phyloP scores from a whole-genome alignment of 2,113 vertebrate genomes.

The Aspidoscelis tigris region DNA sequence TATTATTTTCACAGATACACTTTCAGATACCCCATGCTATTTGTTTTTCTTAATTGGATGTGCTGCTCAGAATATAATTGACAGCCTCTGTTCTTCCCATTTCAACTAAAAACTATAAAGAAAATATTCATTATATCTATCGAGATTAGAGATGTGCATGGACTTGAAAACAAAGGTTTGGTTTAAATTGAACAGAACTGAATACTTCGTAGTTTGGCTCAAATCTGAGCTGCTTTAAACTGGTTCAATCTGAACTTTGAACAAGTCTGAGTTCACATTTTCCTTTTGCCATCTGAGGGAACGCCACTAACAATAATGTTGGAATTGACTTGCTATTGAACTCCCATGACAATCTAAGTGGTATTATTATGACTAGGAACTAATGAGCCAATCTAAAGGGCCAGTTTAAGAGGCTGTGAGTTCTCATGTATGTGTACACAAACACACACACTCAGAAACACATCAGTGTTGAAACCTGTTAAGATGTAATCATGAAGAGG shows the following conservation, averaged over 20 bases:
- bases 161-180: too few species aligned
- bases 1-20: slow-evolving; percentile 11
- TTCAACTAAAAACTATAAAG: neutral
- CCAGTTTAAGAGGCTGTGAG: too few species aligned
- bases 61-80: slow-evolving; percentile 16
- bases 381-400: neutral
- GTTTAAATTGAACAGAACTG: too few species aligned
- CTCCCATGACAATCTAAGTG: accelerated
- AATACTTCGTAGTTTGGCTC: too few species aligned
- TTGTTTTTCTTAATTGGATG: slow-evolving; percentile 24
- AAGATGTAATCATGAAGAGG: neutral
- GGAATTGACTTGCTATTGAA: too few species aligned
- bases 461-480: neutral
- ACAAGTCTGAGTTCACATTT: too few species aligned
- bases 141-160: neutral
- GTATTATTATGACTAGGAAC: neutral
- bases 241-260: too few species aligned
- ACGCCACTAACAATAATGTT: too few species aligned
- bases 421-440: too few species aligned
- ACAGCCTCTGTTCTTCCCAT: neutral
- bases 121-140: neutral
- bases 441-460: too few species aligned
- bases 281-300: too few species aligned
- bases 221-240: too few species aligned
- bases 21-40: slow-evolving; percentile 12